Evolutionary conservation across 2,888 invertebrate genomes (phyloP).

Genomic region (Thecophora atra): DNA sequence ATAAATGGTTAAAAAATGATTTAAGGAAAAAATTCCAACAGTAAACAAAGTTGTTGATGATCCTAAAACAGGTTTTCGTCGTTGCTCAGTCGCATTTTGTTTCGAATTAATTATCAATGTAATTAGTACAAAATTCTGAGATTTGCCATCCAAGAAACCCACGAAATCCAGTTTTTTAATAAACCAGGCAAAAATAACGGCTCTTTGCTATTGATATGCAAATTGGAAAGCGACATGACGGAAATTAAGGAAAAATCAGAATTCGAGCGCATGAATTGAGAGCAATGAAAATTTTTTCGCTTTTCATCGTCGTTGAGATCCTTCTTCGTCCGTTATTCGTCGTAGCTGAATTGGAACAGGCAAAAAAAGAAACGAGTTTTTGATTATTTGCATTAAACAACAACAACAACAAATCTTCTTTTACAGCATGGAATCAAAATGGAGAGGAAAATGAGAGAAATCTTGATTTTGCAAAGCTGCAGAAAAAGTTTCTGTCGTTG

Average conservation of each 20-base stretch:
- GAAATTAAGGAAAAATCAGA: neutral
- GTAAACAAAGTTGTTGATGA: neutral
- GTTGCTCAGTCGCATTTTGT: too few species aligned
- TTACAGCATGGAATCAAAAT: too few species aligned
- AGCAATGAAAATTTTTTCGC: neutral
- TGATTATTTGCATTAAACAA: constrained; percentile 27
- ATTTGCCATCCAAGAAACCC: too few species aligned
- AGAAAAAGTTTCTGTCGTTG: too few species aligned
- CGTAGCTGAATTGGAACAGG: neutral
- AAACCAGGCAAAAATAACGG: neutral
- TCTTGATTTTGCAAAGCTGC: too few species aligned
- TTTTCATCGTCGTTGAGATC: neutral
- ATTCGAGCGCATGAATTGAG: too few species aligned
- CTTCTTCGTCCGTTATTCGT: neutral
- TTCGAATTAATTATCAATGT: too few species aligned
- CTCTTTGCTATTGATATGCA: constrained; percentile 5
- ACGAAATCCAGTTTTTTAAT: neutral
- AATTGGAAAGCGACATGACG: neutral
- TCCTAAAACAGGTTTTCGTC: neutral
- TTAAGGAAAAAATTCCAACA: too few species aligned
- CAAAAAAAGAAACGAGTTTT: constrained; percentile 19
- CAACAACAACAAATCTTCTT: constrained; percentile 26
- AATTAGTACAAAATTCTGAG: too few species aligned
- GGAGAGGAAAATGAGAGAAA: constrained; percentile 2
- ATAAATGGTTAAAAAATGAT: too few species aligned